A percentile compares a stretch with the other conserved stretches of the same genome.
Conservation (phyloP, 2,797 vertebrate genomes). For the Xerus rutilus region DNA sequence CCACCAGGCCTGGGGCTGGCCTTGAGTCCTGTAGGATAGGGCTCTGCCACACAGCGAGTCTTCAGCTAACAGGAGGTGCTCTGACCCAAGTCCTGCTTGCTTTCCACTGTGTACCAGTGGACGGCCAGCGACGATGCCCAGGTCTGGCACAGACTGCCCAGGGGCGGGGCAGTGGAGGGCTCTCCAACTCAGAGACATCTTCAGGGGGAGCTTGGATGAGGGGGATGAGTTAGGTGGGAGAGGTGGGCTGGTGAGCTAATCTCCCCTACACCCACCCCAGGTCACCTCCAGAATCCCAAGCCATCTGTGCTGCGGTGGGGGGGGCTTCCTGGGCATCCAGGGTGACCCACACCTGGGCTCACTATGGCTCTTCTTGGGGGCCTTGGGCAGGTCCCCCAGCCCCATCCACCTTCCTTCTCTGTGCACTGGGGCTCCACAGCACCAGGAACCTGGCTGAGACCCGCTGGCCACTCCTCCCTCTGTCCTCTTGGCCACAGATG, state of each 20-base stretch:
- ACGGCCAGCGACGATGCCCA: no score
- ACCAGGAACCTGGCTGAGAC: no score
- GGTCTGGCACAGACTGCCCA: background rate
- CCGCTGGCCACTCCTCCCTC: no score
- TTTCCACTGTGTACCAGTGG: accelerated
- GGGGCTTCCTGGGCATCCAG: no score
- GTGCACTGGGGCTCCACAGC: no score
- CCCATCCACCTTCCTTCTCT: background rate
- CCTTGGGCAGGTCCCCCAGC: background rate
- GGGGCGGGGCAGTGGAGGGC: no score
- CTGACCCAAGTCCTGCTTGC: background rate
- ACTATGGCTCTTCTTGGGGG: background rate
- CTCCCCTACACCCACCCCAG: background rate
- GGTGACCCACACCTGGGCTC: background rate
- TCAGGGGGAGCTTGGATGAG: background rate
- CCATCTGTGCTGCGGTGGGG: accelerated
- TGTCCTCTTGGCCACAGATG: background rate
- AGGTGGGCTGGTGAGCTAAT: background rate
- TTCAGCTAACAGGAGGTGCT: background rate
- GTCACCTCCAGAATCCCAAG: background rate
- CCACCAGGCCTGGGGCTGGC: background rate
- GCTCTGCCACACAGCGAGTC: background rate
- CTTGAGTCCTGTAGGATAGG: background rate
- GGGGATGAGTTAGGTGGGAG: background rate
- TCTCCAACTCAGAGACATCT: background rate